Percentiles rank a stretch among this genome's conserved stretches.
Conservation (phyloP, 1,140 invertebrate species). For the Rhynchophorus ferrugineus region DNA sequence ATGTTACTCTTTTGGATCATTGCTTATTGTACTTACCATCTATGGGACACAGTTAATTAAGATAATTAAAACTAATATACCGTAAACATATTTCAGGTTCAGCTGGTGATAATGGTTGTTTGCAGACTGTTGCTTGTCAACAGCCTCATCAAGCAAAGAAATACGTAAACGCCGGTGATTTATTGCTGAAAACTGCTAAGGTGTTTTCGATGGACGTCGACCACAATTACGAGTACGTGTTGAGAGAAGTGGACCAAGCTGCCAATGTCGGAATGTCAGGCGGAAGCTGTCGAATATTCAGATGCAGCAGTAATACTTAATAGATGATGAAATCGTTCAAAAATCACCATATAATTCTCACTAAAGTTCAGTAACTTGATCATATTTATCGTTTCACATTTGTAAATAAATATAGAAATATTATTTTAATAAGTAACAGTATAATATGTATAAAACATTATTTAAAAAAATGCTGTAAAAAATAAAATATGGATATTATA, state of each 20-base stretch:
- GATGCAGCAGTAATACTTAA: slow-evolving; percentile 14
- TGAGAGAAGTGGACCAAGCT: slow-evolving; percentile 34
- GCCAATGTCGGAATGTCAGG: slow-evolving; percentile 29
- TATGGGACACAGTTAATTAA: too few species aligned
- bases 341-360: too few species aligned
- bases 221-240: slow-evolving; percentile 28
- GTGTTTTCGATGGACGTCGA: slow-evolving; percentile 42
- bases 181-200: slow-evolving; percentile 61
- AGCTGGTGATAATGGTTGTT: slow-evolving; percentile 58
- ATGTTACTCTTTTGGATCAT: too few species aligned
- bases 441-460: background rate
- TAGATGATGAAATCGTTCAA: too few species aligned
- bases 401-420: too few species aligned
- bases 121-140: slow-evolving; percentile 68
- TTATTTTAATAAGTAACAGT: background rate
- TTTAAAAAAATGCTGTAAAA: slow-evolving; percentile 1
- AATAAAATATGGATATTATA: too few species aligned
- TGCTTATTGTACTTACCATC: too few species aligned
- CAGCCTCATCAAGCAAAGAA: slow-evolving; percentile 61
- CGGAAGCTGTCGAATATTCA: slow-evolving; percentile 32
- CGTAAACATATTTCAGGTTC: slow-evolving; percentile 49
- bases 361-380: too few species aligned
- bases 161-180: slow-evolving; percentile 66
- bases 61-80: too few species aligned
- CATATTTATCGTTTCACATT: too few species aligned